Percentiles rank a stretch among this genome's conserved stretches.
phyloP scores from a whole-genome alignment of 2,113 vertebrate genomes.

The Ascaphus truei region DNA sequence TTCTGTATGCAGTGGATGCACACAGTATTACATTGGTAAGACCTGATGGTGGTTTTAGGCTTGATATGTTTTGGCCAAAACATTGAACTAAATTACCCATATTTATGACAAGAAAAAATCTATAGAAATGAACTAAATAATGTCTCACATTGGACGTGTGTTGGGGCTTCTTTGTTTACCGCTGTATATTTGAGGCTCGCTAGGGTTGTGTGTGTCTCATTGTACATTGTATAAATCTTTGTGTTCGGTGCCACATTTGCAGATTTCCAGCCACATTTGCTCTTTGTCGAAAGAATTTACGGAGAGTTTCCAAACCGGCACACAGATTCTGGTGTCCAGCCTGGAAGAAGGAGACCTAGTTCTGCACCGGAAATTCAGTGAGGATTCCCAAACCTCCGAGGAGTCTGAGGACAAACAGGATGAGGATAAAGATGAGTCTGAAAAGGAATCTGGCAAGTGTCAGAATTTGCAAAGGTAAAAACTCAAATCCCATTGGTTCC shows the following conservation, averaged over 20 bases:
- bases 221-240: neutral
- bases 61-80: too few species aligned
- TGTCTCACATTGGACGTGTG: too few species aligned
- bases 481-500: too few species aligned
- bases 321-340: fast-evolving
- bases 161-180: too few species aligned
- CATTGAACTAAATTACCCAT: too few species aligned
- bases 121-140: too few species aligned
- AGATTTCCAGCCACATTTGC: conserved; percentile 14
- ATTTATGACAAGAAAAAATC: too few species aligned
- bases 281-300: conserved; percentile 20
- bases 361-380: conserved; percentile 22
- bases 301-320: conserved; percentile 11
- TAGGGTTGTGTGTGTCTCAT: neutral
- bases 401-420: conserved; percentile 44
- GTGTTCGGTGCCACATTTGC: neutral
- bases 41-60: too few species aligned
- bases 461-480: neutral
- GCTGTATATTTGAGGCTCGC: too few species aligned
- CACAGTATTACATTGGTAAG: too few species aligned
- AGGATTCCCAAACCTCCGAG: conserved; percentile 7
- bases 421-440: conserved; percentile 40
- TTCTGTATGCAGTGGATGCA: too few species aligned
- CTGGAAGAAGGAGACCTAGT: neutral
- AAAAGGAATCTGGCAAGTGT: neutral